Conservation (phyloP, 23 tunicate species). For the Phallusia fumigata region DNA sequence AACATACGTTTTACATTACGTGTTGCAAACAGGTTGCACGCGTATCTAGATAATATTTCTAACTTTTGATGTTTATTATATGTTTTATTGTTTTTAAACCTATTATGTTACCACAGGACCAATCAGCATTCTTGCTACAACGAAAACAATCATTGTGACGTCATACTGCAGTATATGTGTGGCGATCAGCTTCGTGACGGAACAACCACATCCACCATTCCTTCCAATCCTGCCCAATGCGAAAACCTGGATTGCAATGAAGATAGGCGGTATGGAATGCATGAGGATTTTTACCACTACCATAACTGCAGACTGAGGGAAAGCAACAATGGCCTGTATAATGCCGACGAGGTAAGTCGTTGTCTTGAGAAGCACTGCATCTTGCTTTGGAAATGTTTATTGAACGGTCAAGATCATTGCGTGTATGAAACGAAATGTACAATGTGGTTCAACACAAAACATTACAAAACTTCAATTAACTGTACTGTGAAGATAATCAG, state of each 20-base stretch:
- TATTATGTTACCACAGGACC: conserved; percentile 49
- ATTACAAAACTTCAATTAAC: too few species aligned
- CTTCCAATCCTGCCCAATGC: conserved; percentile 52
- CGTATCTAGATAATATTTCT: too few species aligned
- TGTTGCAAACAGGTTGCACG: too few species aligned
- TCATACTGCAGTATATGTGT: conserved; percentile 88
- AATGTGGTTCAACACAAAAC: too few species aligned
- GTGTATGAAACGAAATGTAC: too few species aligned
- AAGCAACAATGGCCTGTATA: conserved; percentile 78
- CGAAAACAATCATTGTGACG: conserved; percentile 75
- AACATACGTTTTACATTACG: too few species aligned
- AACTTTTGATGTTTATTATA: too few species aligned
- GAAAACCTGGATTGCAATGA: conserved; percentile 56
- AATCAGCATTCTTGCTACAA: conserved; percentile 95
- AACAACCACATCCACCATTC: conserved; percentile 54
- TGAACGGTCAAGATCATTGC: too few species aligned
- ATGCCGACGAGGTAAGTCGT: conserved; percentile 44
- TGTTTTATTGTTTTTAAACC: too few species aligned
- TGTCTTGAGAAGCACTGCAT: too few species aligned
- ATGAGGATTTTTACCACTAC: conserved; percentile 69
- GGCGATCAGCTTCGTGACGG: conserved; percentile 80
- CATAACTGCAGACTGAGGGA: conserved; percentile 54
- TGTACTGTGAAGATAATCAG: too few species aligned
- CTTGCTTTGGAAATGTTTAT: too few species aligned
- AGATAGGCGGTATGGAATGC: conserved; percentile 67